phyloP scores from a whole-genome alignment of 2,797 vertebrate species.

The Pagetopsis macropterus region DNA sequence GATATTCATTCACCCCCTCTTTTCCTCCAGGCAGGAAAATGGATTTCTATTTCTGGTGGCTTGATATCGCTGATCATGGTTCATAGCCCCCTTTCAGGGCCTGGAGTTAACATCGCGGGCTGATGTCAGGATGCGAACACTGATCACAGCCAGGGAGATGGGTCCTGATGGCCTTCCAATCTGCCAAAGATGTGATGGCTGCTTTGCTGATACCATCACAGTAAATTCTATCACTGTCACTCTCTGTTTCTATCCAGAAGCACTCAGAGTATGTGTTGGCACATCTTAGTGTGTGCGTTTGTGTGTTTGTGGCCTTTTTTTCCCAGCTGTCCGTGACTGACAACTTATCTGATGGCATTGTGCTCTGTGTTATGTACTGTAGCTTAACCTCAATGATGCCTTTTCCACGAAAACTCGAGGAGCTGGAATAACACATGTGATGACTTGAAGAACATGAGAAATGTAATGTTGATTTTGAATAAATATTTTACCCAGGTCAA shows the following conservation, averaged over 20 bases:
- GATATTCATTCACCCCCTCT: constrained; percentile 72
- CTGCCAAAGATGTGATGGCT: constrained; percentile 83
- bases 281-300: constrained; percentile 62
- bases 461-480: neutral
- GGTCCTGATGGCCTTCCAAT: constrained; percentile 85
- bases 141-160: constrained; percentile 84
- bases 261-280: constrained; percentile 78
- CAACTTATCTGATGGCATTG: constrained; percentile 77
- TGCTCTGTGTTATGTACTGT: constrained; percentile 65
- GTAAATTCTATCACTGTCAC: constrained; percentile 87
- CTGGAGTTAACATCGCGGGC: constrained; percentile 85
- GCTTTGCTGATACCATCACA: constrained; percentile 85
- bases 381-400: constrained; percentile 65
- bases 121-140: constrained; percentile 82
- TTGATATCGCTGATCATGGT: constrained; percentile 87
- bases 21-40: constrained; percentile 83
- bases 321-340: constrained; percentile 72
- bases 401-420: constrained; percentile 52
- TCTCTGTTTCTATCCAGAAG: constrained; percentile 80
- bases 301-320: constrained; percentile 38
- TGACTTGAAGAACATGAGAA: constrained; percentile 12
- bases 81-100: constrained; percentile 86
- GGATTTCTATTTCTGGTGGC: constrained; percentile 87
- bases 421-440: constrained; percentile 43
- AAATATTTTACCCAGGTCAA: too few relatives aligned